phyloP scores from a whole-genome alignment of 2,797 vertebrate genomes.

The Enteromius viviparus region DNA sequence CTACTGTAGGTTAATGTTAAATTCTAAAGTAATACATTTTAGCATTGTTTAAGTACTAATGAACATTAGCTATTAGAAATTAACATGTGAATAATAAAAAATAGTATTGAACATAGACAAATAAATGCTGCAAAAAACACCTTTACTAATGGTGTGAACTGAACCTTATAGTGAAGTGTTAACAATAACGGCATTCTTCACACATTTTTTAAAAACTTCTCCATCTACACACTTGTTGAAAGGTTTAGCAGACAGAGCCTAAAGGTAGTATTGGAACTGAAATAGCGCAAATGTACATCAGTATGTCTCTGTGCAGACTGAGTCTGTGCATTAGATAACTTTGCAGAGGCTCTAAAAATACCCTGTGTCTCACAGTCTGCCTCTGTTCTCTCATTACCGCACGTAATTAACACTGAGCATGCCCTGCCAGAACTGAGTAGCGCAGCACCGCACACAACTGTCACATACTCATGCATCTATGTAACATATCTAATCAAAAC shows the following conservation, averaged over 20 bases:
- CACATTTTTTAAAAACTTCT: background rate
- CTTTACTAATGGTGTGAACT: background rate
- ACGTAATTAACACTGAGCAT: conserved; percentile 80
- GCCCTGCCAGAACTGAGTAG: conserved; percentile 68
- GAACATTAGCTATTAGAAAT: background rate
- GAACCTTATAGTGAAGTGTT: background rate
- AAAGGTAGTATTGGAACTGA: conserved; percentile 30
- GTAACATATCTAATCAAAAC: conserved; percentile 68
- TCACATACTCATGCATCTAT: conserved; percentile 65
- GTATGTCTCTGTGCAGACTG: conserved; percentile 64
- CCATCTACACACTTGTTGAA: conserved; percentile 5
- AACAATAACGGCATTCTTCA: background rate
- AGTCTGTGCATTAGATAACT: conserved; percentile 71
- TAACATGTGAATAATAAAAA: background rate
- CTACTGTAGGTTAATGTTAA: background rate
- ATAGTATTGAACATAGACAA: background rate
- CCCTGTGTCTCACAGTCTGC: conserved; percentile 73
- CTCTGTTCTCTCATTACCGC: conserved; percentile 77
- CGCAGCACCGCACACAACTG: conserved; percentile 71
- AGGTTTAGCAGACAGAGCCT: conserved; percentile 20
- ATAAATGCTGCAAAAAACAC: background rate
- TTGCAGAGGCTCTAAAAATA: conserved; percentile 79
- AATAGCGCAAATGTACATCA: conserved; percentile 50
- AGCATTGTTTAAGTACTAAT: background rate
- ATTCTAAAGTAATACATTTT: background rate